phyloP scores from a whole-genome alignment of 2,888 invertebrate species.

The Mantis religiosa region DNA sequence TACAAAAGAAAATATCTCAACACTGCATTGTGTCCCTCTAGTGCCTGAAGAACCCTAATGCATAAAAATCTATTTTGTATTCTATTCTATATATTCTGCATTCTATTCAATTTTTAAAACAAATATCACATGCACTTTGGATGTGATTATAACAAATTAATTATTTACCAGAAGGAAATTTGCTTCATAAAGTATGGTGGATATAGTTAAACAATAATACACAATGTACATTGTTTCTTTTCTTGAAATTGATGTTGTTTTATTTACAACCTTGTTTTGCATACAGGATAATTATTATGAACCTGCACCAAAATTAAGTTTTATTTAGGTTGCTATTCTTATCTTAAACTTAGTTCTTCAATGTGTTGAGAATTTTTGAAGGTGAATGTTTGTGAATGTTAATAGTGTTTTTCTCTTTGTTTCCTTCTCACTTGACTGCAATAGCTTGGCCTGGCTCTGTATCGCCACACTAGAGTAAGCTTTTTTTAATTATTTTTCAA shows the following conservation, averaged over 20 bases:
- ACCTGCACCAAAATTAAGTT: not conserved
- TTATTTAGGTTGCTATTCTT: not conserved
- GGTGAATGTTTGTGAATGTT: constrained; percentile 13
- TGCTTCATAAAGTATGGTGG: not conserved
- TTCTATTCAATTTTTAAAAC: too few species aligned
- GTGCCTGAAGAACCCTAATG: too few species aligned
- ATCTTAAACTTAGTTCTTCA: not conserved
- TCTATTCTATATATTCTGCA: too few species aligned
- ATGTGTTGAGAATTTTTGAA: not conserved
- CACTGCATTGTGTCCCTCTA: not conserved
- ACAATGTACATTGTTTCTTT: not conserved
- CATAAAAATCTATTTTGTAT: too few species aligned
- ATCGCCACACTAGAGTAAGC: constrained; percentile 45
- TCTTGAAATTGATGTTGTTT: not conserved
- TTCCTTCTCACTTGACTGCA: constrained; percentile 36
- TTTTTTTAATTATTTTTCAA: constrained; percentile 21
- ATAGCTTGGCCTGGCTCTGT: constrained; percentile 46
- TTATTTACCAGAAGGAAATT: not conserved
- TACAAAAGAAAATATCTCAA: not conserved
- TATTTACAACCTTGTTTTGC: not conserved
- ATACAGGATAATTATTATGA: not conserved
- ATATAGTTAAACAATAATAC: not conserved
- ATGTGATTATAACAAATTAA: not conserved
- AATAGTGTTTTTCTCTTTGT: constrained; percentile 1
- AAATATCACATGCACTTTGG: too few species aligned